phyloP scores from a whole-genome alignment of 53 echinoderm and acorn worm genomes.

The Stichopus horrens region DNA sequence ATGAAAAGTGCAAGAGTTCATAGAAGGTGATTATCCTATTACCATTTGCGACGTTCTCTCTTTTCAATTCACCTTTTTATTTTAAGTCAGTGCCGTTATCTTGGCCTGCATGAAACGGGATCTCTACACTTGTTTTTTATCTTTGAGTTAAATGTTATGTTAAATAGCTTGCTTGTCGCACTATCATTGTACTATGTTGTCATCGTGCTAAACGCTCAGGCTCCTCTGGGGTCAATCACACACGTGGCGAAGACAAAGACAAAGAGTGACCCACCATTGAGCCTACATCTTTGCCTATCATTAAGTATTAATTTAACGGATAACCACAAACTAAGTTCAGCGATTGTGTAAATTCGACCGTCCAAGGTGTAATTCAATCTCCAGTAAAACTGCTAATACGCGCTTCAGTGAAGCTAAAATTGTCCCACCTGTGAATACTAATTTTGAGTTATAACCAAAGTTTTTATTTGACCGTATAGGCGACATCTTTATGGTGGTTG shows the following conservation, averaged over 20 bases:
- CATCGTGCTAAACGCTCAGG: not conserved
- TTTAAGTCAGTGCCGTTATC: not conserved
- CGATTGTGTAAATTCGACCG: slow-evolving; percentile 22
- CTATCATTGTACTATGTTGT: not conserved
- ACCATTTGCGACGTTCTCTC: not conserved
- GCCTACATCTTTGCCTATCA: slow-evolving; percentile 16
- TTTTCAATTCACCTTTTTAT: not conserved
- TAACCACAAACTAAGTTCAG: slow-evolving; percentile 31
- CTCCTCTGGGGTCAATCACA: slow-evolving; percentile 38
- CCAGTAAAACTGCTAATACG: slow-evolving; percentile 34
- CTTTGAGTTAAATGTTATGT: not conserved
- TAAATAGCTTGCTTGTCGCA: not conserved
- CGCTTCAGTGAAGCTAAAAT: slow-evolving; percentile 1
- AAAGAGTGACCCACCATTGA: slow-evolving; percentile 5
- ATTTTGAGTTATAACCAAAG: slow-evolving; percentile 8
- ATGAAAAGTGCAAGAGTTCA: not conserved
- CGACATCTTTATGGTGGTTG: slow-evolving; percentile 22
- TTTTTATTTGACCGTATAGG: not conserved
- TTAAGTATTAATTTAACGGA: slow-evolving; percentile 31
- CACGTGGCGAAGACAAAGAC: slow-evolving; percentile 20
- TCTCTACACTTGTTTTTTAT: not conserved
- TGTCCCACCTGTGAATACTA: slow-evolving; percentile 46
- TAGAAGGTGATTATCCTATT: not conserved
- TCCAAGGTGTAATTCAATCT: slow-evolving; percentile 19
- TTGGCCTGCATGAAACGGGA: slow-evolving; percentile 10